Evolutionary conservation across 2,113 vertebrate species (phyloP).

Genomic region (Dermatemys mawii): DNA sequence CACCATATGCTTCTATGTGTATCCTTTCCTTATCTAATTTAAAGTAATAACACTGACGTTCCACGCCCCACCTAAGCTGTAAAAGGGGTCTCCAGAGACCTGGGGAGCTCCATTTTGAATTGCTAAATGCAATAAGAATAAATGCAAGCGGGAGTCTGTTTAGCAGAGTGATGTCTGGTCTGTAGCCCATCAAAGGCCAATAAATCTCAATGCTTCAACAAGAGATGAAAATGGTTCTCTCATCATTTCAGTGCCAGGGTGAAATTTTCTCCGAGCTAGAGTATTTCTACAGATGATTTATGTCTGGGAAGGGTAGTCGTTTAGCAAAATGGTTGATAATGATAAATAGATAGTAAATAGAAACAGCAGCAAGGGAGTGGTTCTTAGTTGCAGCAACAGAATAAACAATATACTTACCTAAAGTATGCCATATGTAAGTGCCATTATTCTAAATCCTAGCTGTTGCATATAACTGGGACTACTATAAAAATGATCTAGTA

Average conservation of each 20-base stretch:
- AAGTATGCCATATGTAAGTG: conserved; percentile 76
- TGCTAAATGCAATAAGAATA: conserved; percentile 92
- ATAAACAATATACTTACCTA: conserved; percentile 79
- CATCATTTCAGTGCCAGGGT: conserved; percentile 86
- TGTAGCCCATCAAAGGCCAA: conserved; percentile 91
- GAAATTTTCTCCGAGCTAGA: conserved; percentile 81
- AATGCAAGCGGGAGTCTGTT: conserved; percentile 92
- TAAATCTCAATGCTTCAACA: conserved; percentile 94
- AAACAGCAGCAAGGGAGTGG: conserved; percentile 79
- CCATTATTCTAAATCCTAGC: conserved; percentile 63
- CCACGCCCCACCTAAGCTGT: conserved; percentile 79
- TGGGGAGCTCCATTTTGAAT: conserved; percentile 76
- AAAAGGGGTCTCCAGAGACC: conserved; percentile 77
- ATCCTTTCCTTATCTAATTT: conserved; percentile 94
- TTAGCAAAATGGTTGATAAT: conserved; percentile 85
- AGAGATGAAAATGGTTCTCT: conserved; percentile 93
- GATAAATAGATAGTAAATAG: conserved; percentile 82
- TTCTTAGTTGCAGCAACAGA: conserved; percentile 71
- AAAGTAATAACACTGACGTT: conserved; percentile 88
- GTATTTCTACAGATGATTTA: conserved; percentile 87
- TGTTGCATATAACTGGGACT: conserved; percentile 59
- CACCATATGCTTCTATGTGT: conserved; percentile 82
- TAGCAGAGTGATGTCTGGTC: conserved; percentile 90
- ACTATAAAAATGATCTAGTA: conserved; percentile 54
- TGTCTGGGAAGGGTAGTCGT: conserved; percentile 82